Base-by-base conservation (phyloP, 1,140 invertebrate genomes). In the Drosophila lowei region DNA sequence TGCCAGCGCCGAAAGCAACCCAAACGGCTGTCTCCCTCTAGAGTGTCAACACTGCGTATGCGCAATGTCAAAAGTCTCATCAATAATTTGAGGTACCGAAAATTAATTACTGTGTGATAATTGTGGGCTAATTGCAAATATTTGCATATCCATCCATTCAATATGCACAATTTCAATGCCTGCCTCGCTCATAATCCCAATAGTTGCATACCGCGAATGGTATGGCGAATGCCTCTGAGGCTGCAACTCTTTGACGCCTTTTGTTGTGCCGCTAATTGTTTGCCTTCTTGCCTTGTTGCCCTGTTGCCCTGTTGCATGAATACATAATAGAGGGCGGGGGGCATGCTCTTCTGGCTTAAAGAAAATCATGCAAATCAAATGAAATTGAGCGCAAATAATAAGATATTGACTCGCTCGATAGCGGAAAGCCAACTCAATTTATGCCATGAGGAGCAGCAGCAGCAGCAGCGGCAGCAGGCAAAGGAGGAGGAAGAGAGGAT, bases 321-420 rank as follows among this genome's bases (percentile, higher is more conserved):
- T 67, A 13, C 65, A 54, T 66, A 67, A 55, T 16, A 30, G 57
- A 18, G 41, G 5, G 9, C 3, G 30, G 9, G 9, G 9, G 3
- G 30, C 23, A 0, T 11, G 41, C 28, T 48, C 34, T 42, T 48
- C 65, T 48, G n/a, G 21, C 25, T 16, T 49, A 38, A 34, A 42
- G 21, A 49, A 15, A 43, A 41, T 44, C 65, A 60, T 41, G 61
- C 55, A 50, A 42, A 67, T 58, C 53, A 67, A 72, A 72, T 65
- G 62, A 79, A 80, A 80, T 80, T 72, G 72, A 77, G 78, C 72
- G 58, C 78, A 77, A 80, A 67, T 80, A 76, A 80, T 79, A 66
- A 66, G 62, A 62, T 66, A 79, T 74, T 79, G 70, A 77, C 58
- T 58, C 67, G 38, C 13, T 18, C 46, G 18, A 38, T 38, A 13